phyloP scores from a whole-genome alignment of 2,888 invertebrate species.

The Pediacus dermestoides region DNA sequence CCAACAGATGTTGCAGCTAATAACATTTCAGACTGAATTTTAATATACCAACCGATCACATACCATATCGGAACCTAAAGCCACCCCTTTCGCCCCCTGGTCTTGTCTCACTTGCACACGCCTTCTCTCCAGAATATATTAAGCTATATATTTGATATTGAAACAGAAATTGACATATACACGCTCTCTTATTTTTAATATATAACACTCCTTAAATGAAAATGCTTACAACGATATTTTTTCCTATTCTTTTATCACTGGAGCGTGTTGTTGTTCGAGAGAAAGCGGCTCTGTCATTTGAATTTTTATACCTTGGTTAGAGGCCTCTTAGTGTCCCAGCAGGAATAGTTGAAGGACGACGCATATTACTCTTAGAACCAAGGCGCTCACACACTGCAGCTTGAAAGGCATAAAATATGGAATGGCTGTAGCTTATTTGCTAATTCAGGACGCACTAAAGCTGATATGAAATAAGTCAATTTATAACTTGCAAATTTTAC shows the following conservation, averaged over 20 bases:
- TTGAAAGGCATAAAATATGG: no score
- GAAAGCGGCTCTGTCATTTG: not conserved
- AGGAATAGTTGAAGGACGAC: no score
- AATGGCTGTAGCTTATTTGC: no score
- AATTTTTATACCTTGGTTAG: conserved; percentile 1
- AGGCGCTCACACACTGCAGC: no score
- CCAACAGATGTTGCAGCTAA: conserved; percentile 20
- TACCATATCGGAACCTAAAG: conserved; percentile 4
- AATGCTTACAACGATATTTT: not conserved
- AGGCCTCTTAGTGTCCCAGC: no score
- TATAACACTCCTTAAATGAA: conserved; percentile 7
- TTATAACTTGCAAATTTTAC: no score
- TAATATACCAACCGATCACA: conserved; percentile 10
- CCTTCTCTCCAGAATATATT: conserved; percentile 19
- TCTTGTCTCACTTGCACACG: not conserved
- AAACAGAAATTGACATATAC: conserved; percentile 26
- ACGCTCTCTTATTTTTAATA: conserved; percentile 19
- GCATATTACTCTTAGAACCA: no score
- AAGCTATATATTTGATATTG: conserved; percentile 30
- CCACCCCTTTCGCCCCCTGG: not conserved
- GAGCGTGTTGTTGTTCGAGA: not conserved
- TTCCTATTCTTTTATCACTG: no score
- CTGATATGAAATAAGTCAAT: no score
- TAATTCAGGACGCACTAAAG: no score
- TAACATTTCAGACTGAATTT: conserved; percentile 13